A percentile compares a stretch with the other conserved stretches of the same genome.
Conservation (phyloP, 2,797 vertebrate genomes). For the Lagorchestes hirsutus region DNA sequence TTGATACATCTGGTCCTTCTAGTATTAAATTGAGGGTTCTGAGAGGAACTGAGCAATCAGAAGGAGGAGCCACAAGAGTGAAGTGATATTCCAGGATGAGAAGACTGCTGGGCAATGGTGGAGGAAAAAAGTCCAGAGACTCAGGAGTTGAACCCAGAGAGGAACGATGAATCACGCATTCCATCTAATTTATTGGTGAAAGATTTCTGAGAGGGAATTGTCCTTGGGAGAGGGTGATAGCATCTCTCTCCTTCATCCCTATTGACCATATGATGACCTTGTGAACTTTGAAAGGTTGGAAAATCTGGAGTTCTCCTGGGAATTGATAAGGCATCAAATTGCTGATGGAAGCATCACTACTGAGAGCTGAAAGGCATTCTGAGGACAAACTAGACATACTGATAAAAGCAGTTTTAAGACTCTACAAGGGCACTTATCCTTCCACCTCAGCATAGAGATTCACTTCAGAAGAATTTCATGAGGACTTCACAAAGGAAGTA, state of each 20-base stretch:
- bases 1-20: neutral
- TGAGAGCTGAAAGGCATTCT: neutral
- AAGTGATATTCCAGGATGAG: neutral
- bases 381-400: neutral
- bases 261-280: neutral
- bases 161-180: neutral
- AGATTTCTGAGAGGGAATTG: neutral
- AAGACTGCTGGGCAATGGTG: neutral
- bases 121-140: neutral
- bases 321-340: neutral
- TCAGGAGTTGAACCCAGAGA: neutral
- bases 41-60: neutral
- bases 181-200: neutral
- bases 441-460: neutral
- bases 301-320: neutral
- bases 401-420: neutral
- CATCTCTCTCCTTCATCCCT: neutral
- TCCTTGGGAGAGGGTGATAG: neutral
- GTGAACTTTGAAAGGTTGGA: neutral
- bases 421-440: neutral
- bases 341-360: neutral
- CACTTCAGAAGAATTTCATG: neutral
- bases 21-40: neutral
- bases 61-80: neutral
- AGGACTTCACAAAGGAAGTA: neutral